Evolutionary conservation across 2,888 invertebrate species (phyloP), one percentile per base, ranked within the genome.

Genomic region (Lasioglossum pauxillum): DNA sequence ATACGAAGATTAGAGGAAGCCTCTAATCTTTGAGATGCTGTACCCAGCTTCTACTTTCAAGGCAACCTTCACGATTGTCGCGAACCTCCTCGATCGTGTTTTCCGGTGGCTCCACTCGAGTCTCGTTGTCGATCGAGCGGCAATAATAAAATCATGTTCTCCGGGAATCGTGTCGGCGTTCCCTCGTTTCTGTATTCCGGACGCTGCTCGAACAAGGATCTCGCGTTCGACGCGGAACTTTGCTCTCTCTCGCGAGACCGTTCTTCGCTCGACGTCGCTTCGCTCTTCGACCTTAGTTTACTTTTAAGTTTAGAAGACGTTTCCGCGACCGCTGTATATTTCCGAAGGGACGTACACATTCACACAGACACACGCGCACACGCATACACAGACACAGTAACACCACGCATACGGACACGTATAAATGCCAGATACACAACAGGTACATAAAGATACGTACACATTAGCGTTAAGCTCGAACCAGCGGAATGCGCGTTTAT

Each of bases 401-500:
- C n/a, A n/a, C 12, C 57, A 12, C 0, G 8, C 4, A 5, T 57
- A 16, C 16, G 60, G 27, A 60, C 14, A 64, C 60, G 27, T 64
- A 64, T 57, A 57, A 12, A 57, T 53, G 53, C 53, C n/a, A n/a
- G 57, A n/a, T 12, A 57, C 57, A 12, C 57, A 12, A 67, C 67
- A 35, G 35, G 35, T 35, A 64, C 64, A 64, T 19, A 35, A 35
- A 35, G 57, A n/a, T n/a, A 35, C 35, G 67, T 67, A 67, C 67
- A 67, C 35, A 12, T 57, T 53, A 78, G 16, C 49, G 23, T 86
- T 81, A 64, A 81, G 71, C 78, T 80, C 80, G 81, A 75, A 60
- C 64, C 41, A n/a, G 53, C 49, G 74, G 72, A 75, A 75, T 69
- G 72, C 78, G 67, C 81, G 78, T 82, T 31, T 82, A 85, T 78